A percentile compares a stretch with the other conserved stretches of the same genome.
These are phyloP conservation scores for Marasmarcha lunaedactyla DNA, from an alignment of 2,888 invertebrate species.

Conservation along the genomic window DNA sequence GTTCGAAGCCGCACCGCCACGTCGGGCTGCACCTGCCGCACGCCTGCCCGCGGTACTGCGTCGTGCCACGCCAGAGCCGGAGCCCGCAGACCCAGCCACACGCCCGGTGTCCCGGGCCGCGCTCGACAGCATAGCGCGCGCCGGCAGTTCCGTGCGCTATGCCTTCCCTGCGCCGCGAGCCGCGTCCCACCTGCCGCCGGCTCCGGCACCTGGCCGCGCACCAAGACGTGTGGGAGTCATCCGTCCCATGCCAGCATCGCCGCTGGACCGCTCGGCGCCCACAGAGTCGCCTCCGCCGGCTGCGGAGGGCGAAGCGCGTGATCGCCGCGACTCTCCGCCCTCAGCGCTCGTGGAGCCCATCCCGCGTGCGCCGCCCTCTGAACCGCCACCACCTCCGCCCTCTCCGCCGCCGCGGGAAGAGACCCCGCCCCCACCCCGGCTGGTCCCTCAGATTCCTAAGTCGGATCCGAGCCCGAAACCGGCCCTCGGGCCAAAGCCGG, in stretches of 20 bases:
- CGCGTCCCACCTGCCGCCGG: conserved; percentile 44
- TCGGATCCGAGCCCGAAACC: conserved; percentile 2
- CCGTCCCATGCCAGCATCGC: conserved; percentile 48
- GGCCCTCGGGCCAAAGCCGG: background rate
- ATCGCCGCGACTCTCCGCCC: conserved; percentile 31
- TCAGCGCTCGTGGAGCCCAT: conserved; percentile 54
- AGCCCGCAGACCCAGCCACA: conserved; percentile 30
- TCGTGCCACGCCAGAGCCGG: conserved; percentile 47
- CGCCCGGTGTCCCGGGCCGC: conserved; percentile 70
- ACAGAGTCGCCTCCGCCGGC: conserved; percentile 41
- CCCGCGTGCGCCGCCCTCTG: conserved; percentile 29
- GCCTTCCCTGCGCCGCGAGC: conserved; percentile 56
- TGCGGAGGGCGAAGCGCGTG: conserved; percentile 4
- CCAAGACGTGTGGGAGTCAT: conserved; percentile 70
- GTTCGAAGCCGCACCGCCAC: conserved; percentile 79
- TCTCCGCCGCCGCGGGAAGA: conserved; percentile 15
- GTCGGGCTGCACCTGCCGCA: conserved; percentile 49
- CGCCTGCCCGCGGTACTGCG: conserved; percentile 55
- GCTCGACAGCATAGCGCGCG: conserved; percentile 75
- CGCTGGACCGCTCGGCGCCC: conserved; percentile 35
- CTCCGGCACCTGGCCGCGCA: conserved; percentile 41
- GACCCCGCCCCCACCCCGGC: conserved; percentile 13
- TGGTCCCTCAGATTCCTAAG: conserved; percentile 16
- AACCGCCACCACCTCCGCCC: conserved; percentile 15
- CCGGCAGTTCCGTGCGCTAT: conserved; percentile 75